Evolutionary conservation across 2,113 vertebrate species (phyloP).

Genomic region (Phocoena phocoena): DNA sequence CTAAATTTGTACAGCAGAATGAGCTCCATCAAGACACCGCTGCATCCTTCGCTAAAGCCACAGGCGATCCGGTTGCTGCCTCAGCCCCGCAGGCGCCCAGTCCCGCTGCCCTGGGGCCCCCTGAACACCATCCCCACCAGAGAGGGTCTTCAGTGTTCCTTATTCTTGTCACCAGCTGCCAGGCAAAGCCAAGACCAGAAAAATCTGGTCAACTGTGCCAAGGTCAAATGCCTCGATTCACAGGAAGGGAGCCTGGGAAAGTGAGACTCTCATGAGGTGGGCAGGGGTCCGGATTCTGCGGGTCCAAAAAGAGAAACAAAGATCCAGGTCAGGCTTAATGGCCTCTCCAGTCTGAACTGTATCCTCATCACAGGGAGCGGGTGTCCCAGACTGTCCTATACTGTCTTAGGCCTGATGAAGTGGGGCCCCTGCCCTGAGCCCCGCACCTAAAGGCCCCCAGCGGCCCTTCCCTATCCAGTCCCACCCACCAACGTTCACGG

Average conservation of each 20-base stretch:
- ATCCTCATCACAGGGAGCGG: background rate
- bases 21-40: accelerated
- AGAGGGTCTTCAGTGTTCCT: background rate
- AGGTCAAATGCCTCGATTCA: background rate
- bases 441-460: background rate
- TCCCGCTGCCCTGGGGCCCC: background rate
- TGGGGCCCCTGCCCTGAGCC: too few relatives aligned
- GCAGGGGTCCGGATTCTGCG: accelerated
- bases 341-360: too few relatives aligned
- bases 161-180: background rate
- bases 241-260: background rate
- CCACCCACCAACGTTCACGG: accelerated
- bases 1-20: background rate
- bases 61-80: accelerated
- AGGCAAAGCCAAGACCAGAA: background rate
- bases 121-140: background rate
- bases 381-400: accelerated
- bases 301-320: background rate
- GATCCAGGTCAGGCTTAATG: background rate
- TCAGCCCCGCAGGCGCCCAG: background rate
- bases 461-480: background rate
- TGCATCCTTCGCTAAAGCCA: background rate
- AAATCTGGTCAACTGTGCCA: background rate
- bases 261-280: background rate
- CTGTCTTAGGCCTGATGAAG: background rate